Evolutionary conservation across 2,797 vertebrate genomes (phyloP), one percentile per base, ranked within the genome.

Genomic region (Tachyglossus aculeatus): DNA sequence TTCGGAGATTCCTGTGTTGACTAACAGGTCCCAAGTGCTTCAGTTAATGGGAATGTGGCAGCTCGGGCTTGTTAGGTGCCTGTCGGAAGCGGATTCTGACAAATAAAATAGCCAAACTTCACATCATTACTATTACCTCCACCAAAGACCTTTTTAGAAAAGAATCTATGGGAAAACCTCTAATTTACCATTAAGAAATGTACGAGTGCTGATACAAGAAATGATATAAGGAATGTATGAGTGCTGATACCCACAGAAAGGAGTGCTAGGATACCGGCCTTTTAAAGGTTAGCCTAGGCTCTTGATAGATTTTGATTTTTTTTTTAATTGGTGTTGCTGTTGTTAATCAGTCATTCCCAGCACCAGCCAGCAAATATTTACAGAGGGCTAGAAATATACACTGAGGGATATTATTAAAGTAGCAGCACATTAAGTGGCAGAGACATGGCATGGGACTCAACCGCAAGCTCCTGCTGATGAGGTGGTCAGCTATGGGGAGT

Each of bases 401-500:
- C 47, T 21, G 47, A 54, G 25, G 27, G 31, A 40, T 9, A 52
- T 50, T 40, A 69, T 67, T 44, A 5, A 9, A 67, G 6, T 29
- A 2, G 15, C 13, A 31, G 33, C 52, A 66, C 74, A 77, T 0
- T 7, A 50, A 47, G 38, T 11, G 40, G 22, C 18, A 71, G 52
- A 44, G 67, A 25, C 47, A 72, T 39, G 63, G 69, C 45, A 55
- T 51, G 44, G n/a, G 34, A 57, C 55, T 75, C 59, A 58, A 72
- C 57, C 9, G 19, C 37, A 41, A 62, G 43, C 74, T 61, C 22
- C n/a, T 60, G 24, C 19, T 9, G 18, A 67, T 18, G 6, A 38
- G 19, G 56, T 43, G 34, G 58, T 73, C 43, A 81, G 54, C 27
- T 18, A 41, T 13, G 22, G 33, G 6, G 21, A 74, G 22, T 22